Evolutionary conservation across 2,888 invertebrate genomes (phyloP), one percentile per base, ranked within the genome.

Genomic region (Epinotia nisella): DNA sequence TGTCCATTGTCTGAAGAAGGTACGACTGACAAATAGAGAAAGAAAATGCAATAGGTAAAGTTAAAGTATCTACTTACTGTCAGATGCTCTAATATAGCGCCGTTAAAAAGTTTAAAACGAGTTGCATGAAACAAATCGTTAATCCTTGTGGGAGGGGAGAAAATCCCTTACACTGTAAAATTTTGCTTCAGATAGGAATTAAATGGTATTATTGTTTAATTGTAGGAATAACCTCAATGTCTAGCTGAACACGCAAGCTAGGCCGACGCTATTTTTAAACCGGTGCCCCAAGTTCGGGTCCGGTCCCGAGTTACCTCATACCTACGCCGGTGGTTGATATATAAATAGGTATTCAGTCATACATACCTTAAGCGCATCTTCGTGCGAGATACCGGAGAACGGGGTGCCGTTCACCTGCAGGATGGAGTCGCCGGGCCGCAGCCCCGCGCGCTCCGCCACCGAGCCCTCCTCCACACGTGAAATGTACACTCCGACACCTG

Each of bases 321-420:
- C 0, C 7, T 35, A 35, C 9, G 41, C 11, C 11, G 41, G 41
- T 41, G 11, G 41, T 13, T 41, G 13, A 41, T 41, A 11, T 13
- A 41, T 41, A 41, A 49, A 49, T 13, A 49, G 49, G 49, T 5
- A 15, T 13, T 9, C 2, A 15, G 19, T 59, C 41, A 91, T 94
- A n/a, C 55, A 41, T 94, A 98, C 97, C 95, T 97, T 97, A 79
- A 98, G 96, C 76, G 98, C 98, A 89, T 98, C 98, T 87, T 97
- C 97, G 91, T 98, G 98, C 78, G 97, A 97, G 87, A 98, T 97
- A 84, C 97, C 97, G 71, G 97, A 97, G 92, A 98, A 98, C 77
- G 98, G 98, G 75, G 97, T 97, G 76, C 98, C 98, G 92, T 98
- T 98, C 79, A 98, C 98, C 92, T 98, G 98, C 83, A 98, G 94